phyloP scores from a whole-genome alignment of 2,888 invertebrate genomes.

The Alcis repandata region DNA sequence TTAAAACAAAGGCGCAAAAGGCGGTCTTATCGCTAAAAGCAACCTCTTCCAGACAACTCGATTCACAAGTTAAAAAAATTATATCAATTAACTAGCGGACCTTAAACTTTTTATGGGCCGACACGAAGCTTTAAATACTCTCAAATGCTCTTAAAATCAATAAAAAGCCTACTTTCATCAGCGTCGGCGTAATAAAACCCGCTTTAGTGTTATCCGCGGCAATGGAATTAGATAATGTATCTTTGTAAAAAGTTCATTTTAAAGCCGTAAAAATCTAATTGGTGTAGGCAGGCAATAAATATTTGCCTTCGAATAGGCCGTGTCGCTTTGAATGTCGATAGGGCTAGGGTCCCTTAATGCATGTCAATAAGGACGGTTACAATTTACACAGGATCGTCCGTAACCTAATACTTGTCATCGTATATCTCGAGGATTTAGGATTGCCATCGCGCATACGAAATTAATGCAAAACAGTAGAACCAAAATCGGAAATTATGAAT shows the following conservation, averaged over 20 bases:
- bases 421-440: slow-evolving; percentile 62
- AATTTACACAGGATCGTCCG: slow-evolving; percentile 64
- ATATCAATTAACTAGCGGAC: slow-evolving; percentile 71
- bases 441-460: slow-evolving; percentile 44
- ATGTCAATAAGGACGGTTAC: slow-evolving; percentile 76
- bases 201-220: slow-evolving; percentile 79
- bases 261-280: slow-evolving; percentile 79
- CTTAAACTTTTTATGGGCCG: slow-evolving; percentile 76
- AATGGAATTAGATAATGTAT: slow-evolving; percentile 82
- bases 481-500: slow-evolving; percentile 22
- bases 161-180: slow-evolving; percentile 83
- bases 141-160: slow-evolving; percentile 82
- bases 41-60: too few species aligned
- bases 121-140: slow-evolving; percentile 79
- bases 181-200: slow-evolving; percentile 79
- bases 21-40: too few species aligned
- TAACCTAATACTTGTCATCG: slow-evolving; percentile 67
- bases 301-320: slow-evolving; percentile 69
- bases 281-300: slow-evolving; percentile 75
- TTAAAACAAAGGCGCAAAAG: too few species aligned
- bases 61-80: slow-evolving; percentile 55
- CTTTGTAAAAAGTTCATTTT: slow-evolving; percentile 74
- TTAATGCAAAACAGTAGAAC: slow-evolving; percentile 40
- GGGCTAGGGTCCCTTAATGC: slow-evolving; percentile 72
- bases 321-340: slow-evolving; percentile 73